Base-by-base conservation (phyloP, 2,797 vertebrate species). In the Neomorphus geoffroyi region DNA sequence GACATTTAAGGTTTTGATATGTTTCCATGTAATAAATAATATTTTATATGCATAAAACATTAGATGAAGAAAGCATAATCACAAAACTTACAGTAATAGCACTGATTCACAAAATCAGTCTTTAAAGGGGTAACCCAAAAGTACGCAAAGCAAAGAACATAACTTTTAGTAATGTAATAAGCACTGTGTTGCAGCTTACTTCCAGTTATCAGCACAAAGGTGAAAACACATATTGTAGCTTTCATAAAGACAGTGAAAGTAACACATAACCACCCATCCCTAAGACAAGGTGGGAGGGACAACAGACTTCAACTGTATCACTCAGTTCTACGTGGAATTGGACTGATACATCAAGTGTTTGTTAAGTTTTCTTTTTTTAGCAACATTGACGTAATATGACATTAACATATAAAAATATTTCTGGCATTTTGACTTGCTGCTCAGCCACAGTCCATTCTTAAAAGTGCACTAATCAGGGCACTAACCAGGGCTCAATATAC, bases 271-370 rank as follows among this genome's bases (percentile, higher is more conserved):
- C 97, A 95, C 97, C 96, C 98, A 97, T 96, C 98, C 96, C 97
- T 97, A 97, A 96, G 97, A 98, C 92, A 88, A 93, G 97, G 97
- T 96, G 95, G 96, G 96, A 96, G 92, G 95, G 94, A 98, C 97
- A 98, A 98, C 88, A 98, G 98, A 98, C 98, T 98, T 98, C 98
- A 98, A 98, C 98, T 98, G 97, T 98, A 98, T 98, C 98, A 98
- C 98, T 98, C 97, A 95, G 97, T 78, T 97, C 95, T 98, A 98
- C 97, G 92, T 98, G 98, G 96, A 96, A 97, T 98, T 96, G 96
- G 97, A 98, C 97, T 95, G 97, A 98, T 97, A 98, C 98, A 98
- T 97, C 97, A 97, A 98, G 97, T 98, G 97, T 96, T 97, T 95
- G 96, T 98, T 97, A 98, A 92, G 92, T 96, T 98, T 98, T 97